phyloP scores from a whole-genome alignment of 2,113 vertebrate species.

The Lathamus discolor region DNA sequence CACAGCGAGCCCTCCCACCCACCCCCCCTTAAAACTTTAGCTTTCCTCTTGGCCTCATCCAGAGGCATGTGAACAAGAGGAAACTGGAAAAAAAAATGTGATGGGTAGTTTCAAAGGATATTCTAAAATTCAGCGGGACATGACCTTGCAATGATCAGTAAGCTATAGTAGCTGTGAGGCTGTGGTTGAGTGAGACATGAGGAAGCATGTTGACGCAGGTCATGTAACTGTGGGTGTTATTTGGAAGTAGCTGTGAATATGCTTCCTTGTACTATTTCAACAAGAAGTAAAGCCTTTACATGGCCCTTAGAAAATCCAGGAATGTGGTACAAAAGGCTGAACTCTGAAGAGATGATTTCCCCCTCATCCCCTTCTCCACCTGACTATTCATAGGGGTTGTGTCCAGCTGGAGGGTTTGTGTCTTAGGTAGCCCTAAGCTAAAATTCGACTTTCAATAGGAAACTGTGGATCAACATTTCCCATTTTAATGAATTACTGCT shows the following conservation, averaged over 20 bases:
- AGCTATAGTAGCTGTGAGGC: background rate
- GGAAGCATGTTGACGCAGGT: background rate
- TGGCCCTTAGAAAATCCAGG: background rate
- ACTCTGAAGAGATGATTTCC: background rate
- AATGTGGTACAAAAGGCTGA: background rate
- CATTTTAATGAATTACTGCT: background rate
- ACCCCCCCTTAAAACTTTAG: background rate
- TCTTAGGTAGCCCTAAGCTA: background rate
- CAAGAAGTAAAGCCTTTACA: background rate
- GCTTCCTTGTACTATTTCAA: background rate
- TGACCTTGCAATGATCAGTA: slow-evolving; percentile 14
- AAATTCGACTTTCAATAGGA: background rate
- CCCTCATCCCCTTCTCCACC: background rate
- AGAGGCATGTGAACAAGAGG: slow-evolving; percentile 39
- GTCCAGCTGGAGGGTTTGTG: background rate
- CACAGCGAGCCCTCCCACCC: background rate
- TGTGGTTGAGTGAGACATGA: background rate
- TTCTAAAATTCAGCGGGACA: background rate
- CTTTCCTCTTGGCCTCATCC: slow-evolving; percentile 47
- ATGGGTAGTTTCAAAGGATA: slow-evolving; percentile 27
- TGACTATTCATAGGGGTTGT: background rate
- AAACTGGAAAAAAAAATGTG: slow-evolving; percentile 28
- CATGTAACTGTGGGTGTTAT: background rate
- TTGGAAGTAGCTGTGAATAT: background rate
- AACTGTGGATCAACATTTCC: background rate